A percentile compares a stretch with the other conserved stretches of the same genome.
These are phyloP conservation scores for Hepsetus odoe DNA, from an alignment of 2,113 vertebrate species.

Conservation along the genomic window DNA sequence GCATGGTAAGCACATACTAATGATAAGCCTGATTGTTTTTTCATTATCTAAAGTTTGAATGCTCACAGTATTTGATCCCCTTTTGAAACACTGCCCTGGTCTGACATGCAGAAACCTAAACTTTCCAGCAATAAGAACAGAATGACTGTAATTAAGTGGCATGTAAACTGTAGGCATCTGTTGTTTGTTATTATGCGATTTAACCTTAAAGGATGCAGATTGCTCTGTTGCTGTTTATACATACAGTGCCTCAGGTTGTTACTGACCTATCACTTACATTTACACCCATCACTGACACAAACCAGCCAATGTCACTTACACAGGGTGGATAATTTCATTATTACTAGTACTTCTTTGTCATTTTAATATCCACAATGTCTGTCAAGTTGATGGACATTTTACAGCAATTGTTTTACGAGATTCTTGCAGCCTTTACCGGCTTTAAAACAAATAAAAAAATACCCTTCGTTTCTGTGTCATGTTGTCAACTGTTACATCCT, in stretches of 20 bases:
- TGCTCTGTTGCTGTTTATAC: neutral
- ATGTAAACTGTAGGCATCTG: neutral
- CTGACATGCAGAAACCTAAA: neutral
- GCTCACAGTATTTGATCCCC: neutral
- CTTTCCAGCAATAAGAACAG: neutral
- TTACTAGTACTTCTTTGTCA: too few relatives aligned
- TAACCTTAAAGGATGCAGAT: neutral
- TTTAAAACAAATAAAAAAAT: too few relatives aligned
- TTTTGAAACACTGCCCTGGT: neutral
- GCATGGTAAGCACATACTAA: neutral
- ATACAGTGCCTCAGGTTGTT: neutral
- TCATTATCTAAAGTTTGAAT: neutral
- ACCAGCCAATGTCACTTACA: too few relatives aligned
- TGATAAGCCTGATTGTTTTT: neutral
- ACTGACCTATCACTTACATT: neutral
- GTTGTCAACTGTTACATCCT: too few relatives aligned
- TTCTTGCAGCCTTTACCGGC: too few relatives aligned
- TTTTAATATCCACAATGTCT: too few relatives aligned
- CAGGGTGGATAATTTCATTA: too few relatives aligned
- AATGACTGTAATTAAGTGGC: neutral
- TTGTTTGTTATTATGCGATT: neutral
- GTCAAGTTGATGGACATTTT: too few relatives aligned
- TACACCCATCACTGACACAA: too few relatives aligned
- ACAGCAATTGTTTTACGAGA: too few relatives aligned
- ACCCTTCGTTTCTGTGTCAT: too few relatives aligned